Conservation (phyloP, 2,888 invertebrate species). For the Sinelater perroti region DNA sequence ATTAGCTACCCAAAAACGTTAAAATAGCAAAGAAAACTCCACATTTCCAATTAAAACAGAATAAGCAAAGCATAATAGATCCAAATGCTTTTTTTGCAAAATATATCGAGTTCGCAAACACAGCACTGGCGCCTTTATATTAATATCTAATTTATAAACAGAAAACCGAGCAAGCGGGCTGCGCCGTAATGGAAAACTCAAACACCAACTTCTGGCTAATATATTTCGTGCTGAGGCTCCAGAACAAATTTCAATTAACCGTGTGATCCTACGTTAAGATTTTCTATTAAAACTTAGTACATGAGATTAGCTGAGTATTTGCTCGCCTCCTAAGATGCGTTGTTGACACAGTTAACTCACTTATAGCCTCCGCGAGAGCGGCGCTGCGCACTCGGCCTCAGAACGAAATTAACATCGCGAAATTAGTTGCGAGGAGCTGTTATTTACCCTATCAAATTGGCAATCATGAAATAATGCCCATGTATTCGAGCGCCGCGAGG, state of each 20-base stretch:
- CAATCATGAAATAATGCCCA: slow-evolving; percentile 21
- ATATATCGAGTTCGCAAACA: neutral
- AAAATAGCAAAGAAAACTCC: too few relatives aligned
- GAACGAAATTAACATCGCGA: slow-evolving; percentile 24
- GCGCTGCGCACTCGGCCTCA: slow-evolving; percentile 5
- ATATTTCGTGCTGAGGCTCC: slow-evolving; percentile 43
- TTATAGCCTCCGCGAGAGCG: slow-evolving; percentile 33
- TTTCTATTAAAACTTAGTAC: slow-evolving; percentile 54
- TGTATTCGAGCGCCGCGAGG: too few relatives aligned
- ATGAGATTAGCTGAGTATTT: slow-evolving; percentile 51
- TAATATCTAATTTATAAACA: slow-evolving; percentile 40
- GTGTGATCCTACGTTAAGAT: slow-evolving; percentile 53
- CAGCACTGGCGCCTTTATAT: slow-evolving; percentile 22
- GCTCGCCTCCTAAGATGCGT: slow-evolving; percentile 40
- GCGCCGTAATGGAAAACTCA: slow-evolving; percentile 38
- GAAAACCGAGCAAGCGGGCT: slow-evolving; percentile 32
- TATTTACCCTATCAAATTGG: slow-evolving; percentile 33
- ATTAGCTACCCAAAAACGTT: too few relatives aligned
- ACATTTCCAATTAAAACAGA: too few relatives aligned
- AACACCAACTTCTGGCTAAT: slow-evolving; percentile 45
- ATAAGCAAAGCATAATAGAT: too few relatives aligned
- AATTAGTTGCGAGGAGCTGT: slow-evolving; percentile 23
- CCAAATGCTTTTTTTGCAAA: slow-evolving; percentile 5
- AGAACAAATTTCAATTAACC: slow-evolving; percentile 55
- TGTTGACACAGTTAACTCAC: slow-evolving; percentile 41